Evolutionary conservation across 1,140 invertebrate genomes (phyloP), one percentile per base, ranked within the genome.

Genomic region (Drosophila seguyi): DNA sequence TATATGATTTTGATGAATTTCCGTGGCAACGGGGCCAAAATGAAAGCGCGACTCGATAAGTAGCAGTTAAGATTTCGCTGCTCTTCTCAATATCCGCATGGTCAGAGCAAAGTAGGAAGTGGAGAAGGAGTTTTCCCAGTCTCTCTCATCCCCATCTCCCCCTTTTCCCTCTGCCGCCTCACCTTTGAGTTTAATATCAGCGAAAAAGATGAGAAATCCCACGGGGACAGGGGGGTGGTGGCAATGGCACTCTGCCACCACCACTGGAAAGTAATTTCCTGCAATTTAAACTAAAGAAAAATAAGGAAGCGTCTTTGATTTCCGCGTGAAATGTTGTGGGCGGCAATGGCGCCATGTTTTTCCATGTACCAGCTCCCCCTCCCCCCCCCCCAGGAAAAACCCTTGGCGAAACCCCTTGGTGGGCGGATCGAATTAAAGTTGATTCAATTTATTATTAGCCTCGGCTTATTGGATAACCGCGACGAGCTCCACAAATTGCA

Each of bases 1-100:
- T 83, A 88, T 91, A 90, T 87, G 81, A 90, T 91, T 91, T 91
- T 90, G 85, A 90, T 91, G 87, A 87, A 88, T 91, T 91, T 82
- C 87, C 80, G 77, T 91, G 87, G 79, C 87, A 91, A 91, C 84
- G 84, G 82, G 80, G 84, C 87, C 87, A 86, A 91, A 84, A 83
- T 83, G 79, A 88, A 90, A 87, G 58, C 59, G 74, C 76, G 55
- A 67, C 85, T 90, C 85, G 78, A 88, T 90, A 88, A 88, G 85
- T 90, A 88, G 81, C 85, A 90, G 80, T 90, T 85, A 90, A 79
- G 81, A 81, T 90, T 86, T 85, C 71, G 62, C 79, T 85, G 65
- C 85, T 79, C 66, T 59, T 78, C 72, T 59, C 79, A 66, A 85
- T 85, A 85, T 81, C 71, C 84, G 77, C 72, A 67, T 67, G 85